Conservation (phyloP, 2,888 invertebrate species). For the Balanococcus diminutus region DNA sequence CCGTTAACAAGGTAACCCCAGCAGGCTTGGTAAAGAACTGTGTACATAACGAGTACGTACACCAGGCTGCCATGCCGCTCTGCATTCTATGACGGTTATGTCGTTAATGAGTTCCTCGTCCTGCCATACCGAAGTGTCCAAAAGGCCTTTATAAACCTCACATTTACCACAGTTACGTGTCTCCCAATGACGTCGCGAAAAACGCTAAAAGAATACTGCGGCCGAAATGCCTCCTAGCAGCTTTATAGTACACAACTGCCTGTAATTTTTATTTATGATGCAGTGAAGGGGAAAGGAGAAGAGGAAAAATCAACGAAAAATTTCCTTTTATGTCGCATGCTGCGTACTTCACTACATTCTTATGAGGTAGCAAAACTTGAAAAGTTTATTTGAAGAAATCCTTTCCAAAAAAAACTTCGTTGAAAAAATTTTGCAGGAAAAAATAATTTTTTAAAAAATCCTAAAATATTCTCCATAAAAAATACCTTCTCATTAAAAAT, state of each 20-base stretch:
- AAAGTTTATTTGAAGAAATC: too few relatives aligned
- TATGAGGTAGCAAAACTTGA: too few relatives aligned
- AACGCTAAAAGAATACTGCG: slow-evolving; percentile 1
- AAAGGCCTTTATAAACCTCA: slow-evolving; percentile 3
- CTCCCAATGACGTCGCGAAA: not conserved
- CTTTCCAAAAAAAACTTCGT: too few relatives aligned
- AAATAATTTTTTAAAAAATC: too few relatives aligned
- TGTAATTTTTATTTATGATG: not conserved
- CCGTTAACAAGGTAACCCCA: slow-evolving; percentile 17
- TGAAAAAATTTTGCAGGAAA: too few relatives aligned
- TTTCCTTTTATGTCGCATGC: not conserved
- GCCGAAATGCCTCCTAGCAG: not conserved
- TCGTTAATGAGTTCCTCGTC: not conserved
- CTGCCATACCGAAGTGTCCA: not conserved
- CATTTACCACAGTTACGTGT: not conserved
- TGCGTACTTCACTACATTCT: not conserved
- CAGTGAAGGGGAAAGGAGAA: not conserved
- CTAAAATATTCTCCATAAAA: too few relatives aligned
- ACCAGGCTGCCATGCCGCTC: not conserved
- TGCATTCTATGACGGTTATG: slow-evolving; percentile 23
- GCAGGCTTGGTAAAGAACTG: not conserved
- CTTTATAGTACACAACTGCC: not conserved
- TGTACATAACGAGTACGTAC: not conserved
- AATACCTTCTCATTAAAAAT: too few relatives aligned
- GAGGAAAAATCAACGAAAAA: not conserved